Evolutionary conservation across 1,140 invertebrate genomes (phyloP), one percentile per base, ranked within the genome.

Genomic region (Drosophila triauraria): DNA sequence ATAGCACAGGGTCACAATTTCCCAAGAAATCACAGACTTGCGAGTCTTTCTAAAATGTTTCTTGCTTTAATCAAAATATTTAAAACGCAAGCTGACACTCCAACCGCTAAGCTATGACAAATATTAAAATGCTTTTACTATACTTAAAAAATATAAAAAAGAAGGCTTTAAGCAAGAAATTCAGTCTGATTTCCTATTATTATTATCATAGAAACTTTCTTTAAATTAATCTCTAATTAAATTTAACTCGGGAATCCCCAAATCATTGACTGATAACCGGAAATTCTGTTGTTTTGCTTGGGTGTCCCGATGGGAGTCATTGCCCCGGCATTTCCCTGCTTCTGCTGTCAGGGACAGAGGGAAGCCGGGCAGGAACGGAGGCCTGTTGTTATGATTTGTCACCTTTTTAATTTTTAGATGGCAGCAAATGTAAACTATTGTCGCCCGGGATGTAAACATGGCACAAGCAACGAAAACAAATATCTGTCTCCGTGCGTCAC

Each of bases 381-480:
- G 27, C 27, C 38, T 79, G 81, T 84, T 84, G 81, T 84, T 84
- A 83, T 84, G 81, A 84, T 83, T 84, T 84, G 81, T 84, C 81
- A 84, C 81, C 81, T 84, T 84, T 82, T 83, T 76, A 83, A 46
- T 83, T 84, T 84, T 84, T 84, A 80, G 80, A 79, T 83, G 81
- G 76, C 81, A 83, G 81, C 81, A 71, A 84, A 84, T 83, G 80
- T 84, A 84, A 84, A 84, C 81, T 84, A 83, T 84, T 84, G 80
- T 83, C 81, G 81, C 80, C 76, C 71, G 65, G 53, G 67, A 76
- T 83, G 80, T 84, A 84, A 84, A 84, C 81, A 84, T 68, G 75
- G 71, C 60, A 59, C 71, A 63, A 68, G 57, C 64, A 71, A 83
- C 77, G 69, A 71, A 84, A 83, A 84, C 81, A 84, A 84, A 84